phyloP scores from a whole-genome alignment of 2,888 invertebrate genomes.

The Sepiola atlantica region DNA sequence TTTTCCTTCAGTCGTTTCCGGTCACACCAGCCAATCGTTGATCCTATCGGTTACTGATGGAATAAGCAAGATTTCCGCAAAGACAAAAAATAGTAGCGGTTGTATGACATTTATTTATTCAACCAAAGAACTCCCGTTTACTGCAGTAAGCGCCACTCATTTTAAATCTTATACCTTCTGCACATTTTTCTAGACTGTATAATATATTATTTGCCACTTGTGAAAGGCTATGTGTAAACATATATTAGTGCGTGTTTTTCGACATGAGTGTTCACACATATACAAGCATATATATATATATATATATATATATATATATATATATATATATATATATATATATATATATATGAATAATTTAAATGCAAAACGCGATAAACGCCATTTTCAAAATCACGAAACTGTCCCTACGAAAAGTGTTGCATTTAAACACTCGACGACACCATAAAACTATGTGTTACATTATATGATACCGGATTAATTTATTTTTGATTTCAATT shows the following conservation, averaged over 20 bases:
- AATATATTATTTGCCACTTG: neutral
- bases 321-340: no score
- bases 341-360: no score
- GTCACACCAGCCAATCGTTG: neutral
- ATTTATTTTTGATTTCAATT: no score
- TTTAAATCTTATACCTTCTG: neutral
- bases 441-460: no score
- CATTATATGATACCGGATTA: no score
- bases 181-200: neutral
- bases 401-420: no score
- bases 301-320: no score
- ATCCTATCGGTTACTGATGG: neutral
- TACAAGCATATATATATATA: no score
- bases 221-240: neutral
- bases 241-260: neutral
- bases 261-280: neutral
- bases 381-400: no score
- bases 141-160: conserved; percentile 16
- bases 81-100: neutral
- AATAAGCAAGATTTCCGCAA: neutral
- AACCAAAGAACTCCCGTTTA: neutral
- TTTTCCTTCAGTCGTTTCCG: neutral
- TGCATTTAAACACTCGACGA: no score
- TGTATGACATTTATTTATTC: neutral
- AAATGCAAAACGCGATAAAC: no score